phyloP scores from a whole-genome alignment of 2,888 invertebrate species.

The Ormyrus pomaceus region DNA sequence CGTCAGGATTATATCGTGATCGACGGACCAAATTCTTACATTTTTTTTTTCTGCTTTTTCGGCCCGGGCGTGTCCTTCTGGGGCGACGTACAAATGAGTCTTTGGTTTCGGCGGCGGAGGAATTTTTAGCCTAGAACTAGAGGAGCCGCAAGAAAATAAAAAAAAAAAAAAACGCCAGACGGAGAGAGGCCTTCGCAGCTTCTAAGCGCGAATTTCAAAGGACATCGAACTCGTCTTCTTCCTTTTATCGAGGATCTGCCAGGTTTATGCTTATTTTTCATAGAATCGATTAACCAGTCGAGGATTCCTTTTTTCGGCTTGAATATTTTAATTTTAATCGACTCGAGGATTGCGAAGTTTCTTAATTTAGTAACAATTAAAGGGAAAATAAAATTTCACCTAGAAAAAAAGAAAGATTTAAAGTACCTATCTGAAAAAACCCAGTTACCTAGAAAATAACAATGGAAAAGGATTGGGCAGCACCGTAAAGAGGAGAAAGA shows the following conservation, averaged over 20 bases:
- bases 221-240: slow-evolving; percentile 46
- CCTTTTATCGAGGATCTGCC: slow-evolving; percentile 10
- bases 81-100: background rate
- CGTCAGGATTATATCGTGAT: slow-evolving; percentile 38
- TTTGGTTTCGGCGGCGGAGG: slow-evolving; percentile 5
- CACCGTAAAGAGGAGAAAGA: background rate
- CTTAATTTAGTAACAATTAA: no score
- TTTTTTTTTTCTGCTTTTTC: slow-evolving; percentile 13
- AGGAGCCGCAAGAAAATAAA: slow-evolving; percentile 5
- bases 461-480: slow-evolving; percentile 8
- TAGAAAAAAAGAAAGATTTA: no score
- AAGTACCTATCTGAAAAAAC: background rate
- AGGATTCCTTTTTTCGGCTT: background rate
- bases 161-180: no score
- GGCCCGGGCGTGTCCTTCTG: slow-evolving; percentile 30
- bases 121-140: slow-evolving; percentile 43
- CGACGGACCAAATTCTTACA: slow-evolving; percentile 18
- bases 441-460: slow-evolving; percentile 12
- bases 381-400: no score
- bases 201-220: slow-evolving; percentile 28
- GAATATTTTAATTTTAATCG: no score
- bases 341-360: no score
- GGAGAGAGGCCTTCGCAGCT: slow-evolving; percentile 59
- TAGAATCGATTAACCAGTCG: slow-evolving; percentile 1
- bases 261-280: background rate